These are phyloP conservation scores for Zeus faber DNA, from an alignment of 2,113 vertebrate genomes.

Conservation along the genomic window DNA sequence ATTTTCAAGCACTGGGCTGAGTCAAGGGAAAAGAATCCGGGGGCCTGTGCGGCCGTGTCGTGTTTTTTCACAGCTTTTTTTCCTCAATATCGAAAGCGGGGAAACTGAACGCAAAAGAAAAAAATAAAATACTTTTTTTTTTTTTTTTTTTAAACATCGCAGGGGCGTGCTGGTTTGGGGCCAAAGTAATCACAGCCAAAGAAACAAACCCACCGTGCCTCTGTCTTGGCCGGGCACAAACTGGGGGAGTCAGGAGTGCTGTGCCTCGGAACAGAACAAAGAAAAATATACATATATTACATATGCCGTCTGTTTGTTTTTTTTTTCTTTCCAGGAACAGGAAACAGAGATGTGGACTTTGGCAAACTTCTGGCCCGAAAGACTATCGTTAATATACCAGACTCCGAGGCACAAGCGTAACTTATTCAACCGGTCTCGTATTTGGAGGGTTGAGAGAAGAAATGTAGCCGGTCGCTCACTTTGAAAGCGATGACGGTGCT, in stretches of 20 bases:
- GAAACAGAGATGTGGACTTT: slow-evolving; percentile 58
- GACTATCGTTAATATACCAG: slow-evolving; percentile 54
- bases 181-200: slow-evolving; percentile 52
- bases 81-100: slow-evolving; percentile 21
- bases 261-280: slow-evolving; percentile 42
- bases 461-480: slow-evolving; percentile 42
- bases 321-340: slow-evolving; percentile 44
- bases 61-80: slow-evolving; percentile 25
- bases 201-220: slow-evolving; percentile 38
- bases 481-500: slow-evolving; percentile 45
- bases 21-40: slow-evolving; percentile 34
- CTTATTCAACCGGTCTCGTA: slow-evolving; percentile 28
- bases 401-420: slow-evolving; percentile 31
- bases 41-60: not conserved
- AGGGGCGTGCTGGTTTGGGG: slow-evolving; percentile 24
- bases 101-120: slow-evolving; percentile 45
- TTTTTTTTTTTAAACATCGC: too few relatives aligned
- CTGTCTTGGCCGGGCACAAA: slow-evolving; percentile 40
- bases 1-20: slow-evolving; percentile 36
- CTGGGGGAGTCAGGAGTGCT: slow-evolving; percentile 14
- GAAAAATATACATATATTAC: slow-evolving; percentile 49
- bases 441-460: slow-evolving; percentile 31
- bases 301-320: slow-evolving; percentile 19
- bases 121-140: too few relatives aligned
- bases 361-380: slow-evolving; percentile 43